Conservation (phyloP, 2,797 vertebrate species). For the Schizopygopsis pylzovi region DNA sequence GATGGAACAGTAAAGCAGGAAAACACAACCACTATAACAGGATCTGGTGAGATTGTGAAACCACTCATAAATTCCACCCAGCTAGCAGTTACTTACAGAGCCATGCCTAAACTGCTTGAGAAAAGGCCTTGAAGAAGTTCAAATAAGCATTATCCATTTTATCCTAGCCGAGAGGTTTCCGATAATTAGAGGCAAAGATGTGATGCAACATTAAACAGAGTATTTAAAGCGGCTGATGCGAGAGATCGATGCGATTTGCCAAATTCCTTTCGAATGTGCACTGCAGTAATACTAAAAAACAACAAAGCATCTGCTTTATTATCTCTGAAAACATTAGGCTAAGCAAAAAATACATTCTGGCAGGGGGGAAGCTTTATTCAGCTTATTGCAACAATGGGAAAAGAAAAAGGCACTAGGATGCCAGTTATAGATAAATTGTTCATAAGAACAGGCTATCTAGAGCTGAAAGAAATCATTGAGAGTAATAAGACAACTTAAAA, state of each 20-base stretch:
- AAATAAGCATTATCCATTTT: conserved; percentile 42
- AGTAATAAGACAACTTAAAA: conserved; percentile 18
- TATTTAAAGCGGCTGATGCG: conserved; percentile 49
- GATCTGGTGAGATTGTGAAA: conserved; percentile 15
- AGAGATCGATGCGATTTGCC: conserved; percentile 43
- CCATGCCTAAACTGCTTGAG: conserved; percentile 33
- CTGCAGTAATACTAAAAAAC: conserved; percentile 13
- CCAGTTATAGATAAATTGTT: conserved; percentile 1
- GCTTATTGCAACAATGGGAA: background rate
- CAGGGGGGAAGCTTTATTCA: background rate
- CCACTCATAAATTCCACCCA: background rate
- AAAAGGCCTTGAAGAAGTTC: conserved; percentile 40
- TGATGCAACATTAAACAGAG: conserved; percentile 57
- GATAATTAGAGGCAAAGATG: conserved; percentile 54
- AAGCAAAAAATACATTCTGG: conserved; percentile 14
- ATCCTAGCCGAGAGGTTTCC: conserved; percentile 44
- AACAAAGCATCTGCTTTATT: conserved; percentile 40
- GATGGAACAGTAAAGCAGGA: background rate
- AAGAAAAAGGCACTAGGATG: conserved; percentile 1
- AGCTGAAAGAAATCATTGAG: conserved; percentile 27
- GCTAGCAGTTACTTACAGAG: conserved; percentile 4
- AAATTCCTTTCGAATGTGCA: conserved; percentile 34
- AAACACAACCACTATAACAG: background rate
- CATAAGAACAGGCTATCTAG: background rate
- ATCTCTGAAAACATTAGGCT: conserved; percentile 32